Conservation (phyloP, 1,140 invertebrate genomes). For the Anastrepha obliqua region DNA sequence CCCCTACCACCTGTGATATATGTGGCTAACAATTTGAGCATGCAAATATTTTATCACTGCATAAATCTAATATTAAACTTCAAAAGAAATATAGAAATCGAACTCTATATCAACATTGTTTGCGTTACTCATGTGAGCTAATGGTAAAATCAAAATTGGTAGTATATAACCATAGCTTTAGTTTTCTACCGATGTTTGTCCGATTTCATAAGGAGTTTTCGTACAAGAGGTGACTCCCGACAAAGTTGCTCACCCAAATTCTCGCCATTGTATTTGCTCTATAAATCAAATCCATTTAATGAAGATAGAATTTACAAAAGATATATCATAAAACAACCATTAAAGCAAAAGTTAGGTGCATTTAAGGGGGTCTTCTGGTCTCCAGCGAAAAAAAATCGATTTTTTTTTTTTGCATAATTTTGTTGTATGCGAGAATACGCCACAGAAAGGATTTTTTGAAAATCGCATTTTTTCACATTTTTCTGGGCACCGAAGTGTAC, state of each 20-base stretch:
- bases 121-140: conserved; percentile 60
- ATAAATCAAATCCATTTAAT: neutral
- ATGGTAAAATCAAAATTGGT: conserved; percentile 56
- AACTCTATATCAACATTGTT: conserved; percentile 61
- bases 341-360: neutral
- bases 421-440: too few relatives aligned
- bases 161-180: conserved; percentile 57
- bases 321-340: neutral
- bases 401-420: too few relatives aligned
- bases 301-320: neutral
- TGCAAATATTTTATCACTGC: conserved; percentile 54
- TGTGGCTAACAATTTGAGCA: conserved; percentile 61
- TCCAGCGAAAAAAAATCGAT: too few relatives aligned
- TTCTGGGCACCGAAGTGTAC: too few relatives aligned
- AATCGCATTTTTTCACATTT: too few relatives aligned
- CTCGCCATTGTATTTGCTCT: conserved; percentile 35
- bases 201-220: conserved; percentile 58
- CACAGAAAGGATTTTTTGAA: too few relatives aligned
- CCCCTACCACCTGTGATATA: conserved; percentile 57
- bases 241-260: conserved; percentile 59
- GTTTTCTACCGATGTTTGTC: conserved; percentile 58
- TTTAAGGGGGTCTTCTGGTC: too few relatives aligned
- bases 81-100: neutral
- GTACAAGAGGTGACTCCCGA: conserved; percentile 17
- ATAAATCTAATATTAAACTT: conserved; percentile 54